Conservation (phyloP, 1,140 invertebrate genomes). For the Micrasema longulum region DNA sequence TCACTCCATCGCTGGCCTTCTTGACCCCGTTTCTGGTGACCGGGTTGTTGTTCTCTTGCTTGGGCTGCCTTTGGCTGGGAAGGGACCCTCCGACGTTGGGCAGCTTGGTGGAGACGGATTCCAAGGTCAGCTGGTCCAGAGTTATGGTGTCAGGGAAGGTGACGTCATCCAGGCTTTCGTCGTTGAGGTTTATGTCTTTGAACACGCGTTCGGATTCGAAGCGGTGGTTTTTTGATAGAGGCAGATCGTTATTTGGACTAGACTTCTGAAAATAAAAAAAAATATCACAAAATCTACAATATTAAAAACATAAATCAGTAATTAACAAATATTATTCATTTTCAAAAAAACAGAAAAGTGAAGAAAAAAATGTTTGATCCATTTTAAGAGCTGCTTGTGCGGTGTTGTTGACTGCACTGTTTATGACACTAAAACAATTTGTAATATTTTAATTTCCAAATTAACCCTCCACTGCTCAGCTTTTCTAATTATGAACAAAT, state of each 20-base stretch:
- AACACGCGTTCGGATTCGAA: slow-evolving; percentile 27
- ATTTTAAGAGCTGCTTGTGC: no score
- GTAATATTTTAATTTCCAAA: no score
- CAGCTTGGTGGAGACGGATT: slow-evolving; percentile 50
- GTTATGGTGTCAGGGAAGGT: slow-evolving; percentile 7
- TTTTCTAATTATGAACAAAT: no score
- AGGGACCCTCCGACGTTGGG: slow-evolving; percentile 59
- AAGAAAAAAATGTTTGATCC: no score
- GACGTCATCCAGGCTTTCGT: slow-evolving; percentile 37
- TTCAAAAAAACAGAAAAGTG: no score
- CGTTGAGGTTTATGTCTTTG: slow-evolving; percentile 49
- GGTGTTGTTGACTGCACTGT: no score
- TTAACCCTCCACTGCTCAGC: no score
- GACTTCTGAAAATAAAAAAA: slow-evolving; percentile 21
- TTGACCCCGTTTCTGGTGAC: slow-evolving; percentile 23
- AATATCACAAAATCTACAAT: no score
- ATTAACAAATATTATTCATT: no score
- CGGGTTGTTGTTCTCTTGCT: slow-evolving; percentile 42
- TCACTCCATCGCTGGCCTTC: slow-evolving; percentile 4
- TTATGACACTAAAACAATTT: no score
- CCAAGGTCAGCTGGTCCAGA: slow-evolving; percentile 4
- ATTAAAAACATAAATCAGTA: no score
- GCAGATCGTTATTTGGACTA: slow-evolving; percentile 19
- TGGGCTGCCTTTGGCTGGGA: slow-evolving; percentile 55
- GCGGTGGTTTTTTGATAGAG: slow-evolving; percentile 27